Percentiles rank a stretch among this genome's conserved stretches.
These are phyloP conservation scores for Eunapius fragilis DNA, from an alignment of 37 sponge, comb jelly and placozoan genomes.

Conservation along the genomic window DNA sequence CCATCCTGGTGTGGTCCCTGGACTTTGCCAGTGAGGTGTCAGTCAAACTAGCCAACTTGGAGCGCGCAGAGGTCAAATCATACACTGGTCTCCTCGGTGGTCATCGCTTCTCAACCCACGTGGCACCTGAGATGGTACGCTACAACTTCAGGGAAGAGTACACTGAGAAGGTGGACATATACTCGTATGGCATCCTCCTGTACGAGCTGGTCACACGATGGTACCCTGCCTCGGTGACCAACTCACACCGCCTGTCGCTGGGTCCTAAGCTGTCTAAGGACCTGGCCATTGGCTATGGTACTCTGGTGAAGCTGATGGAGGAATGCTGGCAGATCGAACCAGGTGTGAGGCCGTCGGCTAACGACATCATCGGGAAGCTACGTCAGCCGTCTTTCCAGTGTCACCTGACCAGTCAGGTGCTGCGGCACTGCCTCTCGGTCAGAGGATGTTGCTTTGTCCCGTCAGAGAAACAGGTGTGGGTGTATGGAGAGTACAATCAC, in stretches of 20 bases:
- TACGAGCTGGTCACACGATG: constrained; percentile 80
- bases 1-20: constrained; percentile 81
- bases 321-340: constrained; percentile 77
- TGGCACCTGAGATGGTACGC: constrained; percentile 74
- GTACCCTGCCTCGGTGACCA: constrained; percentile 38
- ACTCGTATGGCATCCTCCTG: constrained; percentile 78
- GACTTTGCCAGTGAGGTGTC: constrained; percentile 54
- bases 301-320: constrained; percentile 70
- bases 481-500: constrained; percentile 63
- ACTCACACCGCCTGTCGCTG: constrained; percentile 36
- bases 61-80: constrained; percentile 55
- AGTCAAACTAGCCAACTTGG: constrained; percentile 75
- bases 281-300: constrained; percentile 46
- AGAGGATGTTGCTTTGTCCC: constrained; percentile 71
- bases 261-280: constrained; percentile 66
- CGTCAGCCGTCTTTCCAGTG: constrained; percentile 51
- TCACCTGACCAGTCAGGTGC: constrained; percentile 51
- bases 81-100: constrained; percentile 62
- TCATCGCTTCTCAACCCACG: constrained; percentile 42
- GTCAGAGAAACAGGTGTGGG: constrained; percentile 75
- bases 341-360: constrained; percentile 37
- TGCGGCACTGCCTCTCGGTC: constrained; percentile 67
- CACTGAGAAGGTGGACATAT: constrained; percentile 81
- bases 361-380: constrained; percentile 20
- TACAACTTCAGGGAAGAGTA: constrained; percentile 74